These are phyloP conservation scores for Drosophila ercepeae DNA, from an alignment of 1,140 invertebrate genomes.

Conservation along the genomic window DNA sequence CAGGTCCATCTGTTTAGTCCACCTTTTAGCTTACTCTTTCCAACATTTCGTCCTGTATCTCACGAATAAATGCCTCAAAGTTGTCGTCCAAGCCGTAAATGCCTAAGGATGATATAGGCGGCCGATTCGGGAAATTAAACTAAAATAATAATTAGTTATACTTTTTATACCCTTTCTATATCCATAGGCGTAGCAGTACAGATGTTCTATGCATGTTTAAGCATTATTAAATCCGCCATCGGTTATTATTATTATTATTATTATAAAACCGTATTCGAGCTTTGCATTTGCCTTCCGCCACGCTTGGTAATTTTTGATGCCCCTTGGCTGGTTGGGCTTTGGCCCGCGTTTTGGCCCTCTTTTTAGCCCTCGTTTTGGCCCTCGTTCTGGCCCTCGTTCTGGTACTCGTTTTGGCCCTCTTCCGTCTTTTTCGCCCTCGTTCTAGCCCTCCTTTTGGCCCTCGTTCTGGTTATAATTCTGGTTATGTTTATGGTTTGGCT, in stretches of 20 bases:
- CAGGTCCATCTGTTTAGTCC: too few species aligned
- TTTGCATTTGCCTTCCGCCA: slow-evolving; percentile 67
- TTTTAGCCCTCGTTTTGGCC: slow-evolving; percentile 17
- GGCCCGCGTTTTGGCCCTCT: too few species aligned
- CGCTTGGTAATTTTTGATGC: slow-evolving; percentile 48
- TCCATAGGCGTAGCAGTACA: slow-evolving; percentile 15
- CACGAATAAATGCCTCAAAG: too few species aligned
- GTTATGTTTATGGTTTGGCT: slow-evolving; percentile 16
- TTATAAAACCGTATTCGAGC: slow-evolving; percentile 59
- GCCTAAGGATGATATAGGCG: too few species aligned
- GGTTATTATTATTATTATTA: slow-evolving; percentile 68
- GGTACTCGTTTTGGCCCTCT: too few species aligned
- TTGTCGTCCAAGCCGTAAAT: too few species aligned
- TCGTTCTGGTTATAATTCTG: slow-evolving; percentile 17
- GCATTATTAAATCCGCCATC: slow-evolving; percentile 37
- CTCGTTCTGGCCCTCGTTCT: slow-evolving; percentile 14
- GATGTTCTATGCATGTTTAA: slow-evolving; percentile 40
- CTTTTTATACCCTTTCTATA: background rate
- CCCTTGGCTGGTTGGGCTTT: slow-evolving; percentile 29
- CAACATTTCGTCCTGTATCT: too few species aligned
- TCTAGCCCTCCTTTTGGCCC: slow-evolving; percentile 22
- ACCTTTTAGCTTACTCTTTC: too few species aligned
- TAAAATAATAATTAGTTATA: too few species aligned
- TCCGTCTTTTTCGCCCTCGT: slow-evolving; percentile 17
- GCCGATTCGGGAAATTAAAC: too few species aligned